These are phyloP conservation scores for Myotis pilosus DNA, from an alignment of 2,797 vertebrate genomes.

Conservation along the genomic window DNA sequence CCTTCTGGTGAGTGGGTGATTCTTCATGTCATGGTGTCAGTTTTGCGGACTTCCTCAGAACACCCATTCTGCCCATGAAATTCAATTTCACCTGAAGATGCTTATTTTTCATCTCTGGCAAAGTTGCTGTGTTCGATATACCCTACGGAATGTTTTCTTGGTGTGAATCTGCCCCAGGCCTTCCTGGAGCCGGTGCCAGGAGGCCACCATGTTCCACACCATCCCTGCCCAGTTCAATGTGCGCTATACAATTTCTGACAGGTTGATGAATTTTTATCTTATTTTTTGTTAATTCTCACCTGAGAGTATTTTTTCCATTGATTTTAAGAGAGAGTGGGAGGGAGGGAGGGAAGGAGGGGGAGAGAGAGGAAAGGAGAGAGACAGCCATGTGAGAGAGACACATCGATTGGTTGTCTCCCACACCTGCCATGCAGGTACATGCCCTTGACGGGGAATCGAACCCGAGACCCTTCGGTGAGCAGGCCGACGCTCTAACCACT, in stretches of 20 bases:
- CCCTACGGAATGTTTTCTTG: neutral
- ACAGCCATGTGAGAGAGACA: too few relatives aligned
- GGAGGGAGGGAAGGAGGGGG: too few relatives aligned
- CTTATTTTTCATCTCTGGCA: constrained; percentile 46
- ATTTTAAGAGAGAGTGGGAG: too few relatives aligned
- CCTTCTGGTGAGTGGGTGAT: neutral
- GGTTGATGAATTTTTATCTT: neutral
- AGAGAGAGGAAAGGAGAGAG: too few relatives aligned
- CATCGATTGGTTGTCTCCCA: too few relatives aligned
- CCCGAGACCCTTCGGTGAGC: too few relatives aligned
- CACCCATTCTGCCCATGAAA: neutral
- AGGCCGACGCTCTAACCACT: too few relatives aligned
- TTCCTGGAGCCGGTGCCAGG: neutral
- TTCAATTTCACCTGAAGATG: constrained; percentile 14
- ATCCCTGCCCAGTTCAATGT: neutral
- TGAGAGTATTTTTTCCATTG: too few relatives aligned
- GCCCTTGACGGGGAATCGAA: too few relatives aligned
- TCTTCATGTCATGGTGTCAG: neutral
- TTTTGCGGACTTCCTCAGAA: neutral
- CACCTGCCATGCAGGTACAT: too few relatives aligned
- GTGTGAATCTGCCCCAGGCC: neutral
- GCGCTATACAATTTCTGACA: constrained; percentile 11
- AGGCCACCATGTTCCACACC: neutral
- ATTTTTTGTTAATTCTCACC: too few relatives aligned
- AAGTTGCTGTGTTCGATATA: neutral